Base-by-base conservation (phyloP, 2,113 vertebrate species). In the Oreochromis tanganicae region DNA sequence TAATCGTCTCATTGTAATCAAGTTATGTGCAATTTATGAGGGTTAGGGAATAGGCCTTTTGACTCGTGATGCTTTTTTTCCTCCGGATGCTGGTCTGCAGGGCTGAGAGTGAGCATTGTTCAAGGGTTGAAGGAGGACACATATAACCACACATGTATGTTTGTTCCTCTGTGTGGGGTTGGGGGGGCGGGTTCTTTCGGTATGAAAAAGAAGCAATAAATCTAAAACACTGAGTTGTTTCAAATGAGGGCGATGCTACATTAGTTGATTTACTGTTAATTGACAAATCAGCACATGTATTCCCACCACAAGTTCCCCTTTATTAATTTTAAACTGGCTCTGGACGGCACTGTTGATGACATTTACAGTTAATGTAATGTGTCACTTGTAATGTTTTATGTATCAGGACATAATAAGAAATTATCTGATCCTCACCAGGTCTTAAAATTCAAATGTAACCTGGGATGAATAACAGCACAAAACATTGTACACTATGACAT, bases 1-100 rank as follows among this genome's bases (percentile, higher is more conserved):
- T 96, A 96, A 95, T 96, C 91, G 91, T 95, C 95, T 93, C 94
- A 93, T 95, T 95, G 92, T 96, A 95, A 96, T 94, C 91, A 91
- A 92, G 94, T 94, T 94, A 95, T 82, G 80, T 85, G 91, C 92
- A 93, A 94, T 96, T 96, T 95, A 92, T 88, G 92, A 89, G 90
- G 91, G 92, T 90, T 91, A 68, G 91, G 89, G 92, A 92, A 92
- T 85, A 91, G 91, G 85, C 85, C 86, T 92, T 95, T 93, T 89
- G 91, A 94, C 94, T 92, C 54, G 81, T 88, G 93, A 92, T 91
- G 88, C 75, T 80, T 80, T 71, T 88, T 75, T 87, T 48, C 61
- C 82, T 83, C 92, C 89, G 92, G 93, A 93, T 92, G 94, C 88
- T 63, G 27, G 84, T 83, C 86, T 85, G 85, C 81, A 81, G 66